Evolutionary conservation across 2,797 vertebrate genomes (phyloP).

Genomic region (Holocentrus rufus): DNA sequence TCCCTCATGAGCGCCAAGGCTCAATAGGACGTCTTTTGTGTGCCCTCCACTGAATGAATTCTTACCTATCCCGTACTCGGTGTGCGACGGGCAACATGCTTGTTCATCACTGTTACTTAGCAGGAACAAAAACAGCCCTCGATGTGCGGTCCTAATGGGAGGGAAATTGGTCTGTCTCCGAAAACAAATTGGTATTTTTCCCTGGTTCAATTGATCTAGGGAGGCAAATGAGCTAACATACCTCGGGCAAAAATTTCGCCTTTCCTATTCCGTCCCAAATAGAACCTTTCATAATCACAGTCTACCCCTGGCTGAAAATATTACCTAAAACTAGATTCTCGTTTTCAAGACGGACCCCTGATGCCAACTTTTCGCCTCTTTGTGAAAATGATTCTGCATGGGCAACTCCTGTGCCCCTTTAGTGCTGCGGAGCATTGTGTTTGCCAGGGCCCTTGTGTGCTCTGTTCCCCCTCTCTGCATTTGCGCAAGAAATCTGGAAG

Average conservation of each 20-base stretch:
- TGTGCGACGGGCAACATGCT: constrained; percentile 16
- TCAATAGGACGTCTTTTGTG: constrained; percentile 63
- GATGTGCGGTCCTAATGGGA: constrained; percentile 58
- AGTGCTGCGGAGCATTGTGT: constrained; percentile 20
- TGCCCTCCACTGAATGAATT: constrained; percentile 37
- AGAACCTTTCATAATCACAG: constrained; percentile 60
- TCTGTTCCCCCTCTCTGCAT: constrained; percentile 30
- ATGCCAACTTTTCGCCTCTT: constrained; percentile 36
- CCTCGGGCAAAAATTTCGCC: constrained; percentile 50
- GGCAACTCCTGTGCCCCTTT: constrained; percentile 25
- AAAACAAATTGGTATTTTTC: constrained; percentile 62
- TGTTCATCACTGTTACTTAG: constrained; percentile 40
- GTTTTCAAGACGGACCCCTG: constrained; percentile 16
- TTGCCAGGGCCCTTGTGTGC: constrained; percentile 20
- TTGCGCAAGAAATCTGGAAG: constrained; percentile 50
- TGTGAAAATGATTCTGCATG: constrained; percentile 23
- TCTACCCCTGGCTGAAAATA: constrained; percentile 41
- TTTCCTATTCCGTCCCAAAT: constrained; percentile 58
- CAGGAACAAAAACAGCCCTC: constrained; percentile 27
- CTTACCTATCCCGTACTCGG: constrained; percentile 51
- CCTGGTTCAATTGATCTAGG: constrained; percentile 55
- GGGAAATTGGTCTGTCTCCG: constrained; percentile 55
- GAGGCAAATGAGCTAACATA: constrained; percentile 45
- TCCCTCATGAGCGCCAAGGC: constrained; percentile 51
- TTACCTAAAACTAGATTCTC: constrained; percentile 35